Base-by-base conservation (phyloP, 2,113 vertebrate species). In the Hucho hucho region DNA sequence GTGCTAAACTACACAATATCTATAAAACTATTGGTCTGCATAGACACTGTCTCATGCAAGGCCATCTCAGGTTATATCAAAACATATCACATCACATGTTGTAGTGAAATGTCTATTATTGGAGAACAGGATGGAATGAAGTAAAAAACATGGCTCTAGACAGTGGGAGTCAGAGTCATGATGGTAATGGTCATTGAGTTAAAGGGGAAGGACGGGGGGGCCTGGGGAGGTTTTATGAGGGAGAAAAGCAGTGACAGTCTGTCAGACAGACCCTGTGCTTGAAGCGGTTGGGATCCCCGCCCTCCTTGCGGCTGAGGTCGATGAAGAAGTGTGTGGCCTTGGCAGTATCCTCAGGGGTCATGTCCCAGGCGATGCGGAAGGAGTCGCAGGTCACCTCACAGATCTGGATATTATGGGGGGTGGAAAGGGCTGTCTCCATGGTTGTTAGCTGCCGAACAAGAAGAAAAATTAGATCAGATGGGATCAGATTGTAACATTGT, bases 351-450 rank as follows among this genome's bases (percentile, higher is more conserved):
- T 96, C 94, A 0, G 94, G 92, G 66, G 92, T 92, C 93, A 97
- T 97, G 16, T 95, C 93, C 97, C 97, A 99, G 90, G 93, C 93
- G 90, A 99, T 95, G 70, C 95, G 95, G 89, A 99, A 98, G 2
- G 97, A 99, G 75, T 99, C 97, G 1, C 97, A 99, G 77, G 95
- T 97, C 92, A 99, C 96, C 79, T 97, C 96, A 79, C 94, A 97
- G 89, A 99, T 98, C 88, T 97, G 94, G 43, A 98, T 97, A 69
- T 96, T 96, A 85, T 94, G 94, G 1, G 97, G 97, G 6, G 95
- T 97, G 72, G 95, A 94, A 78, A 98, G 95, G 71, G 95, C 87
- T 46, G 83, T 49, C 13, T 93, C 93, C 92, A 96, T 95, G 77
- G 94, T 94, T 93, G 93, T 88, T 91, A 84, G 87, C 75, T 81